Percentiles rank a stretch among this genome's conserved stretches.
These are phyloP conservation scores for Smittia sp. DNA, from an alignment of 2,888 invertebrate genomes.

Conservation along the genomic window DNA sequence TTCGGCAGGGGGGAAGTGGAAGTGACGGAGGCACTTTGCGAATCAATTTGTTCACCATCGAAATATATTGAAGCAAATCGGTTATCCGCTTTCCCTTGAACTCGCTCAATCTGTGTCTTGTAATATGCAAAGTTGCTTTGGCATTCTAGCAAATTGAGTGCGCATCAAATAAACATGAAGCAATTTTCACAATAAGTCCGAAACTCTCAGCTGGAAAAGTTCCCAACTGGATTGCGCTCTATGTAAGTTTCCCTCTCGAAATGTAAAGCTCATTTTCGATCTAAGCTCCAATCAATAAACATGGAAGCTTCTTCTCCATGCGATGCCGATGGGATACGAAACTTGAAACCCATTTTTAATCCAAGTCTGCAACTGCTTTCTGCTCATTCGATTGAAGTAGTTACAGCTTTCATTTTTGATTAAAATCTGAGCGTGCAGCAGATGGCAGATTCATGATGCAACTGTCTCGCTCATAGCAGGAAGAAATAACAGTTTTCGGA, in stretches of 20 bases:
- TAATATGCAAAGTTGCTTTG: not conserved
- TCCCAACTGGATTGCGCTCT: too few species aligned
- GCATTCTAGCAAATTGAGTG: conserved; percentile 17
- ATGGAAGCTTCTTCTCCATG: not conserved
- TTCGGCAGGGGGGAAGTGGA: not conserved
- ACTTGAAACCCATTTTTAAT: too few species aligned
- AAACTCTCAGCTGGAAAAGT: not conserved
- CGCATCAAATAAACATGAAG: conserved; percentile 34
- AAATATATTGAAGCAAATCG: conserved; percentile 23
- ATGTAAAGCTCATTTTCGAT: conserved; percentile 21
- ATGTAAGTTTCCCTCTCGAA: not conserved
- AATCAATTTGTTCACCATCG: conserved; percentile 29
- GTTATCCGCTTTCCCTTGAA: not conserved
- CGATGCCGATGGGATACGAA: not conserved
- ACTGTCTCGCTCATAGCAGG: too few species aligned
- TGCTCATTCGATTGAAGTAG: too few species aligned
- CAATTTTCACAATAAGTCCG: conserved; percentile 14
- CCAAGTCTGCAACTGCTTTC: too few species aligned
- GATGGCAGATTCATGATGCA: too few species aligned
- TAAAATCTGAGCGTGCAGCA: too few species aligned
- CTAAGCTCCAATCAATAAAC: conserved; percentile 26
- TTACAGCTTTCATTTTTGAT: too few species aligned
- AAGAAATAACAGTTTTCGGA: too few species aligned
- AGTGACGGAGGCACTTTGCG: conserved; percentile 23
- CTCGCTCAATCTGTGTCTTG: not conserved